These are phyloP conservation scores for Heteropelma amictum DNA, from an alignment of 2,888 invertebrate genomes.

Conservation along the genomic window DNA sequence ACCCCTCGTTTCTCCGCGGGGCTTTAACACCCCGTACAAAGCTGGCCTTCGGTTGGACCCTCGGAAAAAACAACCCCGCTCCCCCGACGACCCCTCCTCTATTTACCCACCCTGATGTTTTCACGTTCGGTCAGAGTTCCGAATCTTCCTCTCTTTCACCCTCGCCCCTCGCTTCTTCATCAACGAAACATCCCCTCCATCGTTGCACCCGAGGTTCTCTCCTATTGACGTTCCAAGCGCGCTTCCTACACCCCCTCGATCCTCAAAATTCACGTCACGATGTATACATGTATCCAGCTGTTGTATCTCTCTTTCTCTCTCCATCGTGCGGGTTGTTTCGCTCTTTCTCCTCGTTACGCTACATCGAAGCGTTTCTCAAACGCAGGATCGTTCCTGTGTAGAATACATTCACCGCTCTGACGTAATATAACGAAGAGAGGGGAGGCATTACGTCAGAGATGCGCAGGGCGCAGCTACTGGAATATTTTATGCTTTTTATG, in stretches of 20 bases:
- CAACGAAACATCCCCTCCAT: constrained; percentile 40
- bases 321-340: constrained; percentile 2
- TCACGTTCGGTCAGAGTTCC: constrained; percentile 8
- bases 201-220: constrained; percentile 49
- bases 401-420: constrained; percentile 57
- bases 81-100: neutral
- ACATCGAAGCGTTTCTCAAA: constrained; percentile 52
- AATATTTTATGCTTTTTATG: neutral
- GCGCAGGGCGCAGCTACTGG: constrained; percentile 52
- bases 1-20: neutral
- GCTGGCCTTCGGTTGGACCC: constrained; percentile 13
- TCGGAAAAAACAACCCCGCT: constrained; percentile 10
- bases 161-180: constrained; percentile 14
- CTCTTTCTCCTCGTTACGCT: constrained; percentile 41
- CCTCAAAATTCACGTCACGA: constrained; percentile 35
- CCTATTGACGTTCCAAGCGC: constrained; percentile 59
- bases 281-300: neutral
- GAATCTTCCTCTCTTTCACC: constrained; percentile 24
- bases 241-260: constrained; percentile 31
- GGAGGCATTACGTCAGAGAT: constrained; percentile 63
- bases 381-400: constrained; percentile 52
- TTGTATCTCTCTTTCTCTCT: constrained; percentile 2
- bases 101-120: neutral
- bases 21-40: neutral
- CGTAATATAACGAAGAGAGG: constrained; percentile 58